Conservation (phyloP, 1,140 invertebrate genomes). For the Mycetomoellerius zeteki region DNA sequence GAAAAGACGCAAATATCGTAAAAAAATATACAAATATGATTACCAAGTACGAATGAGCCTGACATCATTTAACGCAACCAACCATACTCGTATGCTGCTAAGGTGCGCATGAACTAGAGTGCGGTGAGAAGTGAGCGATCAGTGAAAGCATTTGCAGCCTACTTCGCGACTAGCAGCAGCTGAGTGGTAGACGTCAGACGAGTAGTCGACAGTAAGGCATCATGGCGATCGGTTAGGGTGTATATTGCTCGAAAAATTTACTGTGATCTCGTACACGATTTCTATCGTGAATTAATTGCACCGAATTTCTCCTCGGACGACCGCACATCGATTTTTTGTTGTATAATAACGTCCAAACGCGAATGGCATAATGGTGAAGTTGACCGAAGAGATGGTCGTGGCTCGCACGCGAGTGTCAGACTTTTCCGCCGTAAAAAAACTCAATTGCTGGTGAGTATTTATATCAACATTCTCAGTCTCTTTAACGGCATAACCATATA, state of each 20-base stretch:
- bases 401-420: constrained; percentile 95
- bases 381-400: constrained; percentile 97
- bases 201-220: constrained; percentile 66
- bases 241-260: constrained; percentile 63
- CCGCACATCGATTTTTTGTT: not conserved
- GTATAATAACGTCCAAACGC: constrained; percentile 15
- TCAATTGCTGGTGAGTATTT: constrained; percentile 95
- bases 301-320: not conserved
- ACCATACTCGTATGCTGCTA: no score
- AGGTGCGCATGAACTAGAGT: constrained; percentile 19
- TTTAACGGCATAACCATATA: not conserved
- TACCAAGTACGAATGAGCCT: no score
- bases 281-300: constrained; percentile 34
- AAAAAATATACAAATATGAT: no score
- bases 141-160: constrained; percentile 61
- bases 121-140: not conserved
- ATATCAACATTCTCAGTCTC: not conserved
- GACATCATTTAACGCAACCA: no score
- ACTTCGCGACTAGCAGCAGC: constrained; percentile 39
- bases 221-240: constrained; percentile 68
- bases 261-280: constrained; percentile 45
- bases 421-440: constrained; percentile 93
- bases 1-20: no score
- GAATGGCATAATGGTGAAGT: constrained; percentile 89
- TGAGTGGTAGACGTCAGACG: not conserved